These are phyloP conservation scores for Salpingus planirostris DNA, from an alignment of 2,888 invertebrate species.

Conservation along the genomic window DNA sequence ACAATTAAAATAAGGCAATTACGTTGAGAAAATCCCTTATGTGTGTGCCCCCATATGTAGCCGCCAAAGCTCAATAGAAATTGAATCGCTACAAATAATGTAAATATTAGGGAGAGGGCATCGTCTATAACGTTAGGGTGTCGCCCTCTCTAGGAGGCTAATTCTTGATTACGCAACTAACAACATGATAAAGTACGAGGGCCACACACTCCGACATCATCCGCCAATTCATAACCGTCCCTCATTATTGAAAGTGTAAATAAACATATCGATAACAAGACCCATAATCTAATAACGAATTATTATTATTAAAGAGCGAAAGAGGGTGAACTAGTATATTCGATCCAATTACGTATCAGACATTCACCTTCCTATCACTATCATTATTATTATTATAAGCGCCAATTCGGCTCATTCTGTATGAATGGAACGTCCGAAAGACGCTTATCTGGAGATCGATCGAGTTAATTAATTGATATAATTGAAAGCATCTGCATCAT, in stretches of 20 bases:
- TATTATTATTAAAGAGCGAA: too few relatives aligned
- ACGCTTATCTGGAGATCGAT: slow-evolving; percentile 18
- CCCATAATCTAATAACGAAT: too few relatives aligned
- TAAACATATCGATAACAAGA: too few relatives aligned
- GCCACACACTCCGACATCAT: slow-evolving; percentile 26
- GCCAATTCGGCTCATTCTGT: slow-evolving; percentile 2
- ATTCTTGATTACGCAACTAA: slow-evolving; percentile 40
- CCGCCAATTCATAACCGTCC: too few relatives aligned
- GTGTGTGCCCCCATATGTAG: slow-evolving; percentile 34
- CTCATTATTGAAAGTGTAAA: too few relatives aligned
- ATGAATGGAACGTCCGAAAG: too few relatives aligned
- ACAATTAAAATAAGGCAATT: too few relatives aligned
- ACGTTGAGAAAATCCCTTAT: too few relatives aligned
- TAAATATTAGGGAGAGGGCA: slow-evolving; percentile 28
- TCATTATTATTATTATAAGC: not conserved
- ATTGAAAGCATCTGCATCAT: slow-evolving; percentile 34
- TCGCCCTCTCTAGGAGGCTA: slow-evolving; percentile 31
- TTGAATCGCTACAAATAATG: slow-evolving; percentile 41
- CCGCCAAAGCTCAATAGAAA: too few relatives aligned
- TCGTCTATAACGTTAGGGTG: slow-evolving; percentile 27
- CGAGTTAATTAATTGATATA: slow-evolving; percentile 36
- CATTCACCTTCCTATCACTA: too few relatives aligned
- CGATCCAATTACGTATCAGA: too few relatives aligned
- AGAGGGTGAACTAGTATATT: too few relatives aligned
- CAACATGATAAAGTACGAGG: slow-evolving; percentile 32